Evolutionary conservation across 2,113 vertebrate genomes (phyloP).

Genomic region (Lates calcarifer): DNA sequence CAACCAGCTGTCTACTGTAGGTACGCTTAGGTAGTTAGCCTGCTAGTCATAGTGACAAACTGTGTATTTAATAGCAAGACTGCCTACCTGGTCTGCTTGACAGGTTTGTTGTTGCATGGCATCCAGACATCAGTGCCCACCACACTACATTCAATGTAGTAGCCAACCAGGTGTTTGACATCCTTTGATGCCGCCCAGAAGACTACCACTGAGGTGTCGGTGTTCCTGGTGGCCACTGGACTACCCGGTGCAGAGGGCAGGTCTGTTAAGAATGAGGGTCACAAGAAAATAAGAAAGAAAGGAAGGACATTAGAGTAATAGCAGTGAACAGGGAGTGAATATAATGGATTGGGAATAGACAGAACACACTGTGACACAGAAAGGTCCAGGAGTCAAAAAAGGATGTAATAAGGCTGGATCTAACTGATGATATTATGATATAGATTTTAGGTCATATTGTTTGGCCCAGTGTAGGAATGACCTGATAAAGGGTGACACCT

Average conservation of each 20-base stretch:
- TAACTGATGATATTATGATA: background rate
- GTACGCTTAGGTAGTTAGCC: background rate
- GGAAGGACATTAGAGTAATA: background rate
- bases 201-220: constrained; percentile 92
- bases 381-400: background rate
- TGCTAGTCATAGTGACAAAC: background rate
- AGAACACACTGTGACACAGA: background rate
- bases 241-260: constrained; percentile 89
- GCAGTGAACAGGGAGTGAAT: background rate
- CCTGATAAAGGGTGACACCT: background rate
- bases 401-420: background rate
- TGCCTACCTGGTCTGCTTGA: constrained; percentile 91
- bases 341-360: background rate
- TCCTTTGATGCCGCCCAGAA: constrained; percentile 90
- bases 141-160: constrained; percentile 92
- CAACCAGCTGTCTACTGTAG: no score
- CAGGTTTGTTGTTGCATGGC: constrained; percentile 97
- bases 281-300: background rate
- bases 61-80: constrained; percentile 11
- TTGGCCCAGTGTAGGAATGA: no score
- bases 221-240: constrained; percentile 91
- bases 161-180: constrained; percentile 90
- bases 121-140: constrained; percentile 92
- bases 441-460: background rate
- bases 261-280: constrained; percentile 79